A percentile compares a stretch with the other conserved stretches of the same genome.
These are phyloP conservation scores for Hyposoter dolosus DNA, from an alignment of 2,888 invertebrate species.

Conservation along the genomic window DNA sequence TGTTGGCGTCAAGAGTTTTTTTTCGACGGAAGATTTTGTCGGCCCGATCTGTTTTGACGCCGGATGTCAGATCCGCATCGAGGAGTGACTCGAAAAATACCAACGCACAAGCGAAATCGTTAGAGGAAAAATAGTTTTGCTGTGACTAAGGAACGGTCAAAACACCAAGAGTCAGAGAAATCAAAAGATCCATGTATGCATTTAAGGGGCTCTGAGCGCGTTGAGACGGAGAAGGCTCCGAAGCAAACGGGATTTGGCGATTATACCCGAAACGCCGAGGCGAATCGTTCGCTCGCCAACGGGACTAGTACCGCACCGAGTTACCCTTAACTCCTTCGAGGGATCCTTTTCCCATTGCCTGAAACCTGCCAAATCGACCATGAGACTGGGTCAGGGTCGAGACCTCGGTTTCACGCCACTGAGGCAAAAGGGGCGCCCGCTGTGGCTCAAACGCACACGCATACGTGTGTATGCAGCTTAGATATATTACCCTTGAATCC, in stretches of 20 bases:
- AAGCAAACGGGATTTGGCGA: conserved; percentile 79
- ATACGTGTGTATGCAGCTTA: not conserved
- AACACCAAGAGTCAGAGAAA: conserved; percentile 57
- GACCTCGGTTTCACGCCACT: conserved; percentile 67
- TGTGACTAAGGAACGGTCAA: conserved; percentile 3
- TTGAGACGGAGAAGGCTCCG: conserved; percentile 65
- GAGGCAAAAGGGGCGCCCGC: conserved; percentile 65
- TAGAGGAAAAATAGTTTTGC: conserved; percentile 45
- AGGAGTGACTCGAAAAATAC: conserved; percentile 71
- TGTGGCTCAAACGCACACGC: conserved; percentile 46
- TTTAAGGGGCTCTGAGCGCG: conserved; percentile 60
- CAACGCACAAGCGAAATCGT: conserved; percentile 53
- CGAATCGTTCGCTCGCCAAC: conserved; percentile 24
- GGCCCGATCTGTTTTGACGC: conserved; percentile 74
- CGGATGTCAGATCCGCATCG: conserved; percentile 66
- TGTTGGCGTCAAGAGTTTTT: conserved; percentile 6
- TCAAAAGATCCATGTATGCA: conserved; percentile 47
- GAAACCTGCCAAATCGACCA: conserved; percentile 57
- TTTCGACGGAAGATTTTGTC: not conserved
- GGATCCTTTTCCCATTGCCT: conserved; percentile 39
- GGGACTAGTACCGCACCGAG: not conserved
- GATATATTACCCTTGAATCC: conserved; percentile 25
- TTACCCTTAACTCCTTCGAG: conserved; percentile 59
- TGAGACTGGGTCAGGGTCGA: conserved; percentile 75
- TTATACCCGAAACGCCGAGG: conserved; percentile 68